Conservation (phyloP, 2,888 invertebrate species). For the Diaperis boleti region DNA sequence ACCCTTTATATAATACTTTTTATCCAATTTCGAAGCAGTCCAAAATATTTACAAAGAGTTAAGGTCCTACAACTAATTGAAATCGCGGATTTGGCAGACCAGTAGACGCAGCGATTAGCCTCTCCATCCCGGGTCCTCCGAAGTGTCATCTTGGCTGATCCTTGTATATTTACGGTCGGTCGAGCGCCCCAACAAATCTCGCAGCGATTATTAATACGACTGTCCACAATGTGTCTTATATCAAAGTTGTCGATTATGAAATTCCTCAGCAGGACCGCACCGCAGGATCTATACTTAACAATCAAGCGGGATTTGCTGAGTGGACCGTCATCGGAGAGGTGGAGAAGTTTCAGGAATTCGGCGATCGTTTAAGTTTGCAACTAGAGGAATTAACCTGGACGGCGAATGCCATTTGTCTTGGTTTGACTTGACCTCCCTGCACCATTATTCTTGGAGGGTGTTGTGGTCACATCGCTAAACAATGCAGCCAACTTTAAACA, state of each 20-base stretch:
- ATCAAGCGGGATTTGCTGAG: constrained; percentile 53
- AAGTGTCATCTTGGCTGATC: constrained; percentile 38
- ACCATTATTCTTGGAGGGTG: constrained; percentile 63
- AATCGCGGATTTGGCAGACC: too few species aligned
- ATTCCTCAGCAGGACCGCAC: constrained; percentile 56
- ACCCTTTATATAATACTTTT: too few species aligned
- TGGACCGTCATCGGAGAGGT: constrained; percentile 46
- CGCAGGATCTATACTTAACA: constrained; percentile 33
- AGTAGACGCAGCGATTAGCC: not conserved
- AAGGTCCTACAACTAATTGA: too few species aligned
- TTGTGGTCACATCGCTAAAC: constrained; percentile 65
- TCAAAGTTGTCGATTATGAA: constrained; percentile 51
- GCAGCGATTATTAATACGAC: constrained; percentile 25
- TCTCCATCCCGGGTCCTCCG: not conserved
- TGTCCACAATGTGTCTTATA: constrained; percentile 22
- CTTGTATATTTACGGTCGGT: constrained; percentile 37
- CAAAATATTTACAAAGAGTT: too few species aligned
- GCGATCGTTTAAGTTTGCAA: constrained; percentile 62
- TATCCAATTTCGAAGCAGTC: too few species aligned
- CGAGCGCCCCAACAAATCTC: constrained; percentile 32
- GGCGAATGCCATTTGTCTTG: constrained; percentile 66
- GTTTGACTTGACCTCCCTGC: constrained; percentile 63
- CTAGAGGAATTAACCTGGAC: constrained; percentile 66
- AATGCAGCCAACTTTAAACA: constrained; percentile 66
- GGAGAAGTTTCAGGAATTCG: constrained; percentile 58